A percentile compares a stretch with the other conserved stretches of the same genome.
phyloP scores from a whole-genome alignment of 2,797 vertebrate genomes.

The Myripristis murdjan region DNA sequence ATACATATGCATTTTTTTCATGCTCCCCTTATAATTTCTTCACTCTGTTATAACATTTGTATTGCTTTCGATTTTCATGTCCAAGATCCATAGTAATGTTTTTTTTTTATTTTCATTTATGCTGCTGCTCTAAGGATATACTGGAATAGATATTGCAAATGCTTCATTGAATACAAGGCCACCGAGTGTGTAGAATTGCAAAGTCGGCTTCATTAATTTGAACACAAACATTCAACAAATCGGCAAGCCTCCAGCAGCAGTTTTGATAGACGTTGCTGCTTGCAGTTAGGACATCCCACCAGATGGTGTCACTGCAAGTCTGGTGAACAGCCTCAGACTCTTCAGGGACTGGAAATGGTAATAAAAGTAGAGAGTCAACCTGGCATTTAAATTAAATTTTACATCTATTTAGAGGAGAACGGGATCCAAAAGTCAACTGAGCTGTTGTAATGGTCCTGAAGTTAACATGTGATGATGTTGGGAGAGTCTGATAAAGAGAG shows the following conservation, averaged over 20 bases:
- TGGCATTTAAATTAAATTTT: conserved; percentile 75
- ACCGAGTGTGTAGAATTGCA: not conserved
- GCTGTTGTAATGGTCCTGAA: conserved; percentile 69
- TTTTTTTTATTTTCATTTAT: not conserved
- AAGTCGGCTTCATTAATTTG: conserved; percentile 11
- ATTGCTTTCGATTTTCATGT: conserved; percentile 1
- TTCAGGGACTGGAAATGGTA: conserved; percentile 33
- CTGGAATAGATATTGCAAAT: too few species aligned
- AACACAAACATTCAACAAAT: not conserved
- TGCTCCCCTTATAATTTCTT: conserved; percentile 4
- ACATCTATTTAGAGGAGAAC: conserved; percentile 77
- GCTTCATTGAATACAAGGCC: not conserved
- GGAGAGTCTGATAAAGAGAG: conserved; percentile 40
- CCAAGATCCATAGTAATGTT: not conserved
- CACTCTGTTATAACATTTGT: conserved; percentile 5
- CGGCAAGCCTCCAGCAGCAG: conserved; percentile 10
- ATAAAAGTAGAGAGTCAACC: conserved; percentile 55
- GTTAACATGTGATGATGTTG: conserved; percentile 59
- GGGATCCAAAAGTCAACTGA: conserved; percentile 63
- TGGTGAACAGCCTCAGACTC: conserved; percentile 37
- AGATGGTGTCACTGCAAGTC: conserved; percentile 82
- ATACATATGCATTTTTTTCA: not conserved
- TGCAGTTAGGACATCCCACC: conserved; percentile 66
- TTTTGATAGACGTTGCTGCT: not conserved
- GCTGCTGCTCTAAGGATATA: not conserved